phyloP scores from a whole-genome alignment of 2,113 vertebrate genomes.

The Pseudonaja textilis region DNA sequence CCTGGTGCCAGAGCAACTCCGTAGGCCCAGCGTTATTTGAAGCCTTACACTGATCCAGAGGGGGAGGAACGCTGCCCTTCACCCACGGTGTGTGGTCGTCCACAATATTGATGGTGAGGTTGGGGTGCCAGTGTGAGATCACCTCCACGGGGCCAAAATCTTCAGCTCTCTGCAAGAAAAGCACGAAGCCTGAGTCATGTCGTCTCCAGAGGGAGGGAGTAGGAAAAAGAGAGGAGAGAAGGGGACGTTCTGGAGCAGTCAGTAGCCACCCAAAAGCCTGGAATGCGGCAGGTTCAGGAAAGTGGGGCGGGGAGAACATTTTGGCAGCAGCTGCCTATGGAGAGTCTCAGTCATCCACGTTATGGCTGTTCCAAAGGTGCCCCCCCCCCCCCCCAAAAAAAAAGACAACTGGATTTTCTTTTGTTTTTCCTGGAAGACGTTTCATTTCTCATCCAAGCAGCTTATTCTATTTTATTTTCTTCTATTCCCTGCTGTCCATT shows the following conservation, averaged over 20 bases:
- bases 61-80: slow-evolving; percentile 90
- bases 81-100: slow-evolving; percentile 97
- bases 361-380: not conserved
- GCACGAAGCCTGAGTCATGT: not conserved
- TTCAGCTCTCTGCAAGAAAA: slow-evolving; percentile 80
- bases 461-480: not conserved
- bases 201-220: rapidly evolving
- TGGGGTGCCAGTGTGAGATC: slow-evolving; percentile 96
- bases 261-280: not conserved
- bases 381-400: too few relatives aligned
- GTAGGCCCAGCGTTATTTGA: too few relatives aligned
- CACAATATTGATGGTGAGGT: slow-evolving; percentile 95
- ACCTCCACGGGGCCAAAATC: slow-evolving; percentile 91
- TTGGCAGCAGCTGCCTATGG: not conserved
- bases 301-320: not conserved
- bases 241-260: not conserved
- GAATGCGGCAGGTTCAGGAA: not conserved
- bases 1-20: rapidly evolving
- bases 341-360: not conserved
- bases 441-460: not conserved
- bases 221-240: not conserved
- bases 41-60: slow-evolving; percentile 88
- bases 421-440: not conserved
- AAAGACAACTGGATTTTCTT: not conserved
- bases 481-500: too few relatives aligned